Evolutionary conservation across 1,140 invertebrate species (phyloP), one percentile per base, ranked within the genome.

Genomic region (Drosophila insularis): DNA sequence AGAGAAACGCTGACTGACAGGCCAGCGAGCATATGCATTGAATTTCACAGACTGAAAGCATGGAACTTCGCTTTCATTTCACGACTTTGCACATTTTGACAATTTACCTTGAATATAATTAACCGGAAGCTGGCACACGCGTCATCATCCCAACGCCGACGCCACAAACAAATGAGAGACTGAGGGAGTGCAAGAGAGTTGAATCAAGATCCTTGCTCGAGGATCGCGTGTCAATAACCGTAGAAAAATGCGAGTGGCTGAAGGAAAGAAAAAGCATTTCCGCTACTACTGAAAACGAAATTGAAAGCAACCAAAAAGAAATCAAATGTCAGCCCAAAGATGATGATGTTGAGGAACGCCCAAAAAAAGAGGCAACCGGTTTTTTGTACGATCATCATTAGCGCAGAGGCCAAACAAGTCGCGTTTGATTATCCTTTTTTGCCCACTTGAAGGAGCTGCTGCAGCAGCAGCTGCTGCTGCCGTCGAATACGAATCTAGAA

Each of bases 211-310:
- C 69, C 65, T 58, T 53, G 69, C 50, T 58, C 31, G 55, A 74
- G 82, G 82, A 86, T 86, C 85, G 81, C 86, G 86, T 90, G 81
- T 89, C 86, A 89, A 89, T 81, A 85, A 85, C 86, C 85, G 76
- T 81, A 72, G 68, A 82, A 55, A 60, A 63, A 75, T 71, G 71
- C 67, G 50, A 73, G 56, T 50, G 27, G 61, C 54, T 58, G 17
- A 55, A 37, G 37, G 53, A 65, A 80, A 80, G 85, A 85, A 89
- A 89, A 85, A 90, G 87, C 86, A 74, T 79, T 89, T 89, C 85
- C 85, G 74, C 71, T 55, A 39, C 74, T 59, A 68, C 79, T 78
- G 86, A 89, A 89, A 89, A 78, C 85, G 85, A 89, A 89, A 78
- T 70, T 70, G 59, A 71, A 70, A 72, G 59, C 43, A 50, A 50